Percentiles rank a stretch among this genome's conserved stretches.
phyloP scores from a whole-genome alignment of 2,797 vertebrate genomes.

The Bovichtus variegatus region DNA sequence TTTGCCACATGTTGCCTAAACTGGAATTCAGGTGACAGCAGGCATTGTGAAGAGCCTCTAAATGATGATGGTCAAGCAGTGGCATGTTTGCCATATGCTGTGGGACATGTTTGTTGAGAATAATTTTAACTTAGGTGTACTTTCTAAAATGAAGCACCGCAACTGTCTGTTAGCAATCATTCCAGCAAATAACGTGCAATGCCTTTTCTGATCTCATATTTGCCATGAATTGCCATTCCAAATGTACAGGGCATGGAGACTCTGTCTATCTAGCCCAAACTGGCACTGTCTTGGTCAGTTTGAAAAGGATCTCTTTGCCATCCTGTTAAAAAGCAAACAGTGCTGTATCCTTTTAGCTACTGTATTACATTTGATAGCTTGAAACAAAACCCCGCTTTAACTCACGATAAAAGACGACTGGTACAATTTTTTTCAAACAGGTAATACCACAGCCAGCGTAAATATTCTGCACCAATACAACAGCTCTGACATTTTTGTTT shows the following conservation, averaged over 20 bases:
- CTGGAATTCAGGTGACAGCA: neutral
- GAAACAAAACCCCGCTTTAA: conserved; percentile 11
- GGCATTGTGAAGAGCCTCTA: neutral
- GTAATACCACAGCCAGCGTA: conserved; percentile 17
- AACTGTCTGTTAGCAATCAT: neutral
- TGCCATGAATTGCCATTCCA: neutral
- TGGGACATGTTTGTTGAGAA: neutral
- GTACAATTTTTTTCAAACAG: neutral
- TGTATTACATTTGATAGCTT: neutral
- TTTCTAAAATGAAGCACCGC: neutral
- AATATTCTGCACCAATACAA: conserved; percentile 44
- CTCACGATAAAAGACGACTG: conserved; percentile 23
- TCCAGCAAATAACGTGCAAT: neutral
- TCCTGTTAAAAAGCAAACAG: neutral
- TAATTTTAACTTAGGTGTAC: neutral
- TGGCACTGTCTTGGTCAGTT: neutral
- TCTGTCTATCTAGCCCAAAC: neutral
- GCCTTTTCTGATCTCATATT: neutral
- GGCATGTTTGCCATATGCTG: neutral
- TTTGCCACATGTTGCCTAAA: neutral
- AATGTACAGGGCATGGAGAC: neutral
- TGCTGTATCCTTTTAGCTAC: neutral
- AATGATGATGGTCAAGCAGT: neutral
- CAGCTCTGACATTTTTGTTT: conserved; percentile 47
- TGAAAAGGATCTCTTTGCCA: neutral